Conservation (phyloP, 2,113 vertebrate species). For the Platichthys stellatus region DNA sequence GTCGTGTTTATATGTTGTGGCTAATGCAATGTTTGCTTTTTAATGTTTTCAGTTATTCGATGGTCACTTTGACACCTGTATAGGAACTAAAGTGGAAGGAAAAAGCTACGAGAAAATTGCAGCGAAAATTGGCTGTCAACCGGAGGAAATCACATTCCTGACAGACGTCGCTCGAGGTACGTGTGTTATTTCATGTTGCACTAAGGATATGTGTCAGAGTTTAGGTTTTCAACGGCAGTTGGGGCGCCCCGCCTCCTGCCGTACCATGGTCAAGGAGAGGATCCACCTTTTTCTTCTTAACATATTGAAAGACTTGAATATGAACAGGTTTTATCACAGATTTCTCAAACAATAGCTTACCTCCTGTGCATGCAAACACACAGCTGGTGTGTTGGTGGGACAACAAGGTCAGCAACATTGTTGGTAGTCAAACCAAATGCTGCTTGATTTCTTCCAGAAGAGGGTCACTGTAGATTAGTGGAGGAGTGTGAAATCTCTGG, state of each 20-base stretch:
- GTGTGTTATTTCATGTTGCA: background rate
- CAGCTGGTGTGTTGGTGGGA: no score
- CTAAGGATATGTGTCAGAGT: background rate
- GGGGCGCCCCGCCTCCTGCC: no score
- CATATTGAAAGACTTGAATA: background rate
- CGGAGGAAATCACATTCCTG: conserved; percentile 93
- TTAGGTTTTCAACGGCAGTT: background rate
- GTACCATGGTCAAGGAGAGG: background rate
- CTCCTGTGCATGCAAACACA: no score
- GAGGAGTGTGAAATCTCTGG: no score
- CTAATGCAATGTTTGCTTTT: conserved; percentile 1
- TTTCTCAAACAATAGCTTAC: no score
- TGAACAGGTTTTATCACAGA: no score
- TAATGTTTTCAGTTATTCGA: conserved; percentile 87
- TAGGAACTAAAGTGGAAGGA: conserved; percentile 92
- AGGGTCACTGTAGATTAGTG: no score
- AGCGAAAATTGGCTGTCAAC: conserved; percentile 86
- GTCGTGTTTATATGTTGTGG: background rate
- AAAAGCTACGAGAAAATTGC: conserved; percentile 95
- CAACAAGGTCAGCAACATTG: no score
- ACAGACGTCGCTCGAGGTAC: conserved; percentile 90
- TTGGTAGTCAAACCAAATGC: no score
- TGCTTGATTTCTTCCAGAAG: no score
- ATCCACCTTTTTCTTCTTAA: background rate
- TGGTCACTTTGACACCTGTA: conserved; percentile 95